phyloP scores from a whole-genome alignment of 2,888 invertebrate genomes.

The Chrysodeixis includens region DNA sequence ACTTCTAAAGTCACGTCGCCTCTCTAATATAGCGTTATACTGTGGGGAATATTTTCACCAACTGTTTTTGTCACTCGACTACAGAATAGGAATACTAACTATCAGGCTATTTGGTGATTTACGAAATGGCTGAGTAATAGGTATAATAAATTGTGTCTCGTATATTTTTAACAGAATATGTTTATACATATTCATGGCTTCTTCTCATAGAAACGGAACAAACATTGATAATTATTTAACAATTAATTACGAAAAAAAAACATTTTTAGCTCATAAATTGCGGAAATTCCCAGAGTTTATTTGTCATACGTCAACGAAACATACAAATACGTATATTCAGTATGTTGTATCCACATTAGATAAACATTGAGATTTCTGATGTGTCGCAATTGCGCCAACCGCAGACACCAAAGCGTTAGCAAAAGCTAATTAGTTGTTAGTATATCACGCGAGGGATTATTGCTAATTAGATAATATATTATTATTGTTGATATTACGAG shows the following conservation, averaged over 20 bases:
- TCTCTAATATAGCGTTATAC: conserved; percentile 32
- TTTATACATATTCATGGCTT: no score
- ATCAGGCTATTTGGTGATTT: conserved; percentile 19
- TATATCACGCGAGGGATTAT: conserved; percentile 1
- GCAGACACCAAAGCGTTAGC: conserved; percentile 4
- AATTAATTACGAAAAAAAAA: no score
- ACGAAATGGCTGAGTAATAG: conserved; percentile 6
- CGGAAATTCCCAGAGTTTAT: no score
- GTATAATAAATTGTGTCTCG: not conserved
- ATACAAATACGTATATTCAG: not conserved
- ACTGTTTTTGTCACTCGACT: conserved; percentile 29
- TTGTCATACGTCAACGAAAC: not conserved
- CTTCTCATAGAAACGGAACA: not conserved
- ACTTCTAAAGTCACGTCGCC: conserved; percentile 47
- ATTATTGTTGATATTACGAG: conserved; percentile 4
- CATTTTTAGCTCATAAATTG: no score
- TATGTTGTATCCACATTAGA: not conserved
- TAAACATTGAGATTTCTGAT: conserved; percentile 5
- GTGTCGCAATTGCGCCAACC: conserved; percentile 7
- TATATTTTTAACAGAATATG: not conserved
- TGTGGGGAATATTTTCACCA: conserved; percentile 48
- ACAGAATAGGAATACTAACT: conserved; percentile 24
- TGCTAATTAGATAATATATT: conserved; percentile 7
- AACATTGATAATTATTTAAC: not conserved
- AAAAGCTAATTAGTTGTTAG: conserved; percentile 7